A percentile compares a stretch with the other conserved stretches of the same genome.
Evolutionary conservation across 2,113 vertebrate species (phyloP).

Genomic region (Hassar affinis): DNA sequence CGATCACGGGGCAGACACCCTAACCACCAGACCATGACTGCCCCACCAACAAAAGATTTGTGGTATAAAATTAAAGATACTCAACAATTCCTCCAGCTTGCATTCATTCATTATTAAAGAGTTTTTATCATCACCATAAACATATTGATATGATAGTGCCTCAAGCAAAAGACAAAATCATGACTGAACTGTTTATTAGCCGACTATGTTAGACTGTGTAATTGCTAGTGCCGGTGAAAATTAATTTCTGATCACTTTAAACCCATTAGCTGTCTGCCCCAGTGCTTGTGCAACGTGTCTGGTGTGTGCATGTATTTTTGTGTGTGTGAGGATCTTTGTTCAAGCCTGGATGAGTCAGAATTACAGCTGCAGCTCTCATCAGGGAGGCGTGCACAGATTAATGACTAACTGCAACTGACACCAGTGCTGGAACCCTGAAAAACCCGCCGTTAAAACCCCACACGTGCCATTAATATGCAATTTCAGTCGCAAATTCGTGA

Average conservation of each 20-base stretch:
- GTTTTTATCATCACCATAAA: slow-evolving; percentile 10
- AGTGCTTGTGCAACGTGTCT: slow-evolving; percentile 10
- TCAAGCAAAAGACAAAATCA: not conserved
- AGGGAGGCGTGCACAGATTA: slow-evolving; percentile 55
- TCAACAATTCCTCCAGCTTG: not conserved
- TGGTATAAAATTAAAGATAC: not conserved
- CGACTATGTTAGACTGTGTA: slow-evolving; percentile 19
- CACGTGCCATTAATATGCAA: slow-evolving; percentile 56
- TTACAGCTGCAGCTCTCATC: slow-evolving; percentile 42
- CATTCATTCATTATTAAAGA: slow-evolving; percentile 15
- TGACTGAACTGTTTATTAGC: slow-evolving; percentile 28
- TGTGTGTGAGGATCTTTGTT: slow-evolving; percentile 43
- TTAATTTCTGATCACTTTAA: slow-evolving; percentile 54
- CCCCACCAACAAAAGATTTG: not conserved
- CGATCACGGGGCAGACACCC: too few species aligned
- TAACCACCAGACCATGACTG: too few species aligned
- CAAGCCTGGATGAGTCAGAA: slow-evolving; percentile 53
- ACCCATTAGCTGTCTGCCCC: slow-evolving; percentile 35
- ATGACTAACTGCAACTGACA: slow-evolving; percentile 58
- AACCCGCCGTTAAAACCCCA: slow-evolving; percentile 48
- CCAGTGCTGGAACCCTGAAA: slow-evolving; percentile 43
- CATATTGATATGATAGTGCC: not conserved
- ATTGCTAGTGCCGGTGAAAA: slow-evolving; percentile 42
- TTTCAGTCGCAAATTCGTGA: slow-evolving; percentile 48
- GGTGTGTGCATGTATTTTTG: slow-evolving; percentile 3